A percentile compares a stretch with the other conserved stretches of the same genome.
These are phyloP conservation scores for Drosophila setosimentum DNA, from an alignment of 2,888 invertebrate species.

Conservation along the genomic window DNA sequence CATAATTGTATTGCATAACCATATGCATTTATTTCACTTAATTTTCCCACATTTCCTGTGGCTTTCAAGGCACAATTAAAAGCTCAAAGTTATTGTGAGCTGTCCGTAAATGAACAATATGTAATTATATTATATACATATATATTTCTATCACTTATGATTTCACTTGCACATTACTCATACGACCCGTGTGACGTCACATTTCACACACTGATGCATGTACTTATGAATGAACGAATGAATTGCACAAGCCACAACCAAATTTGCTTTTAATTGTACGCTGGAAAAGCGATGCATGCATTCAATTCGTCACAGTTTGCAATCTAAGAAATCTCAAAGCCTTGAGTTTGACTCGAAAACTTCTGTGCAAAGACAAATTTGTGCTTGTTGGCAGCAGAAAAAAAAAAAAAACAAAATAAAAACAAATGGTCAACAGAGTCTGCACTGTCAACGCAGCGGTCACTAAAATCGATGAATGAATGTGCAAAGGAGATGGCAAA, in stretches of 20 bases:
- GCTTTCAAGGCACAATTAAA: background rate
- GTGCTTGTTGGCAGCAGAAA: background rate
- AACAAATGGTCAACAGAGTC: constrained; percentile 47
- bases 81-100: background rate
- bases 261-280: constrained; percentile 32
- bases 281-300: constrained; percentile 17
- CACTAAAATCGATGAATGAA: constrained; percentile 62
- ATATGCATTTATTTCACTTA: constrained; percentile 7
- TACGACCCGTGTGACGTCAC: constrained; percentile 59
- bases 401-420: background rate
- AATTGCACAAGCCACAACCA: constrained; percentile 5
- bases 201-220: constrained; percentile 28
- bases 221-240: constrained; percentile 25
- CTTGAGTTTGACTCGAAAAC: constrained; percentile 40
- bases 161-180: constrained; percentile 49
- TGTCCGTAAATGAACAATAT: constrained; percentile 2
- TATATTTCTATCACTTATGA: constrained; percentile 12
- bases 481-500: constrained; percentile 51
- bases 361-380: constrained; percentile 21
- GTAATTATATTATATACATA: constrained; percentile 3
- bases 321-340: constrained; percentile 33
- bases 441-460: constrained; percentile 44
- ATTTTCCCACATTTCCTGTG: constrained; percentile 4
- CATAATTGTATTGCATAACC: background rate
- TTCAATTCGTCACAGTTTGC: constrained; percentile 5